phyloP scores from a whole-genome alignment of 2,113 vertebrate genomes.

The Pterophyllum scalare region DNA sequence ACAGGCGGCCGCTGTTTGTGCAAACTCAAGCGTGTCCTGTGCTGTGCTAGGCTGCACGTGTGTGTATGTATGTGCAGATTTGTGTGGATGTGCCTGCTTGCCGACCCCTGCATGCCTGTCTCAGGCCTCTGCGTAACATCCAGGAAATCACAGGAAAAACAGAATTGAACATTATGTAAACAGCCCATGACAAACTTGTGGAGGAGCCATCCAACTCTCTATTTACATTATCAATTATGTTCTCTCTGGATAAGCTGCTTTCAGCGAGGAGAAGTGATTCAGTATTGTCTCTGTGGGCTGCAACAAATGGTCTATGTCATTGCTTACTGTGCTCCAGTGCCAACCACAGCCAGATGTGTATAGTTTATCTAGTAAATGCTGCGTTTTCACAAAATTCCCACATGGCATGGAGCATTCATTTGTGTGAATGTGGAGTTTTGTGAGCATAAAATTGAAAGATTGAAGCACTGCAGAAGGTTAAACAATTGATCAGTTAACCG shows the following conservation, averaged over 20 bases:
- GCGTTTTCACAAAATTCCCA: neutral
- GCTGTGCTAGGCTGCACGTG: conserved; percentile 20
- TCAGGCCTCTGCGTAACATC: conserved; percentile 76
- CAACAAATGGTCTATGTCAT: conserved; percentile 70
- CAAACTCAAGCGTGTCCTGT: conserved; percentile 78
- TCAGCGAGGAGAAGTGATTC: conserved; percentile 41
- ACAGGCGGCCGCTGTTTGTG: conserved; percentile 80
- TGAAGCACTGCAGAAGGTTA: neutral
- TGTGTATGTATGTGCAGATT: conserved; percentile 14
- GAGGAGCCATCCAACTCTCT: conserved; percentile 74
- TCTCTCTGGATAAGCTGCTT: conserved; percentile 67
- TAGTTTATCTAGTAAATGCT: conserved; percentile 13
- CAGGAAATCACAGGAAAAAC: conserved; percentile 82
- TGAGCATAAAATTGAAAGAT: fast-evolving
- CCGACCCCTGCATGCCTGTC: conserved; percentile 68
- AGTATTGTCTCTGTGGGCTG: conserved; percentile 51
- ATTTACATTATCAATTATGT: conserved; percentile 81
- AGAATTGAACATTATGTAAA: conserved; percentile 81
- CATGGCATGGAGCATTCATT: neutral
- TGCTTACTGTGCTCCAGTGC: conserved; percentile 37
- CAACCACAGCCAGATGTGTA: conserved; percentile 12
- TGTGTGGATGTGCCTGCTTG: conserved; percentile 41
- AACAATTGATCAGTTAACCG: conserved; percentile 4
- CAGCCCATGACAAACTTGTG: conserved; percentile 74
- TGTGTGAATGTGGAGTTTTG: neutral